These are phyloP conservation scores for Troilus luridus DNA, from an alignment of 2,888 invertebrate species.

Conservation along the genomic window DNA sequence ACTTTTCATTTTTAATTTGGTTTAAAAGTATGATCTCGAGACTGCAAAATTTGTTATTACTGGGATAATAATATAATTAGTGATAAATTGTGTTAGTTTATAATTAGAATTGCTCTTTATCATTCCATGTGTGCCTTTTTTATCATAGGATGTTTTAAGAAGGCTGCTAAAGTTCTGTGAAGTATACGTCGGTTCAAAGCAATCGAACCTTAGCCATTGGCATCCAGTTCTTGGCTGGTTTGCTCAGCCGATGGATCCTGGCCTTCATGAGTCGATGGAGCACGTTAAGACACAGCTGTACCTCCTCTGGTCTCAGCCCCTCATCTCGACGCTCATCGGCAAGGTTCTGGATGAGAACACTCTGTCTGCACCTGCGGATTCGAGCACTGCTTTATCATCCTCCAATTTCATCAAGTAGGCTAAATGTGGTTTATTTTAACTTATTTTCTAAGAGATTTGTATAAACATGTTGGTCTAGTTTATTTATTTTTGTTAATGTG, in stretches of 20 bases:
- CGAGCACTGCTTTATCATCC: slow-evolving; percentile 62
- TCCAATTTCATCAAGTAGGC: slow-evolving; percentile 63
- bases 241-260: slow-evolving; percentile 79
- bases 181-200: slow-evolving; percentile 91
- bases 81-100: too few species aligned
- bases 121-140: background rate
- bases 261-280: slow-evolving; percentile 80
- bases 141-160: slow-evolving; percentile 83
- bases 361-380: slow-evolving; percentile 68
- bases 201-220: slow-evolving; percentile 95
- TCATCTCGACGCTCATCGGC: slow-evolving; percentile 67
- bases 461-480: background rate
- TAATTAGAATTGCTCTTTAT: background rate
- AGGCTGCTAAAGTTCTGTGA: slow-evolving; percentile 91
- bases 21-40: too few species aligned
- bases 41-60: too few species aligned
- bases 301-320: slow-evolving; percentile 77
- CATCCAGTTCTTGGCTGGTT: slow-evolving; percentile 99
- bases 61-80: too few species aligned
- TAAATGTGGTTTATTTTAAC: background rate
- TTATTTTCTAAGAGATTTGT: background rate
- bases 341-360: slow-evolving; percentile 69
- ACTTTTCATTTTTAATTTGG: too few species aligned
- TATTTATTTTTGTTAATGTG: background rate
- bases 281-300: slow-evolving; percentile 80